These are phyloP conservation scores for Trichonephila clavata DNA, from an alignment of 1,140 invertebrate species.

Conservation along the genomic window DNA sequence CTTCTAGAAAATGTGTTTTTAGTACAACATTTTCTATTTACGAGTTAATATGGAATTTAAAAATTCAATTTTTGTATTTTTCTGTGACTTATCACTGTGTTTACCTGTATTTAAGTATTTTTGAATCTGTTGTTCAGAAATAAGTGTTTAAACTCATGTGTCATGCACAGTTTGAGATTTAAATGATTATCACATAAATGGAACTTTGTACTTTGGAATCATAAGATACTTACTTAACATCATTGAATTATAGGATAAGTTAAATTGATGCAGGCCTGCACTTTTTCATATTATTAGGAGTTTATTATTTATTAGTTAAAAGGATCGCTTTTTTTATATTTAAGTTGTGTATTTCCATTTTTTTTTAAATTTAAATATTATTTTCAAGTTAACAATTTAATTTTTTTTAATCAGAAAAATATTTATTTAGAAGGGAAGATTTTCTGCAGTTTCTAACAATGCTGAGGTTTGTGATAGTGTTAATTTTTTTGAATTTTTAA, in stretches of 20 bases:
- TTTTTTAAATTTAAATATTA: background rate
- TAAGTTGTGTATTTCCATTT: background rate
- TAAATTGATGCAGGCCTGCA: slow-evolving; percentile 30
- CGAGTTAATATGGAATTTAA: background rate
- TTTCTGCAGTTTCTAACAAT: too few relatives aligned
- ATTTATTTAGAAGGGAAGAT: too few relatives aligned
- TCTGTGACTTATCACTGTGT: background rate
- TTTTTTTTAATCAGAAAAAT: too few relatives aligned
- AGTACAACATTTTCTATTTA: slow-evolving; percentile 3
- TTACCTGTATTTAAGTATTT: background rate
- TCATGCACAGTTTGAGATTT: slow-evolving; percentile 12
- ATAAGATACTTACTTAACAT: slow-evolving; percentile 33
- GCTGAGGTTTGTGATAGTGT: too few relatives aligned
- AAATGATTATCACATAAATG: background rate
- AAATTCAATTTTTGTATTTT: background rate
- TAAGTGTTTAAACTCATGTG: background rate
- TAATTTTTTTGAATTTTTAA: too few relatives aligned
- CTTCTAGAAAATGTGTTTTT: background rate
- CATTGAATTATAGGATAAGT: background rate
- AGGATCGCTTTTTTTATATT: background rate
- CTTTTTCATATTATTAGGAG: background rate
- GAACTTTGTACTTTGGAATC: slow-evolving; percentile 6
- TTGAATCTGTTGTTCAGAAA: background rate
- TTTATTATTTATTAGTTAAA: background rate
- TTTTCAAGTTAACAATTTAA: too few relatives aligned